Conservation (phyloP, 2,888 invertebrate species). For the Pristionchus fissidentatus region DNA sequence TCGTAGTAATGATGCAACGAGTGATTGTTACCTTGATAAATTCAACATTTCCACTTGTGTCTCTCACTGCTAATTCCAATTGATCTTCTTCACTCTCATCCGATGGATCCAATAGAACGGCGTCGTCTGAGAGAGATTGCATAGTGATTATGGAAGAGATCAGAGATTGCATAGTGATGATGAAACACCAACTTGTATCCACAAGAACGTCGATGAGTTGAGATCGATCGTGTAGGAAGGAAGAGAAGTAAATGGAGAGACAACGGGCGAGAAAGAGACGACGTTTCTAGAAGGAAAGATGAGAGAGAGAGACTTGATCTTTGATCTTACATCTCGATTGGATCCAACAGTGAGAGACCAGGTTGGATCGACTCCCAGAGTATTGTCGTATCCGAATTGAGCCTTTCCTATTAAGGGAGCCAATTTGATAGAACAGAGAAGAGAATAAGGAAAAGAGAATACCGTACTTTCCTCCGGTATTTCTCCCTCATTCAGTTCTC, state of each 20-base stretch:
- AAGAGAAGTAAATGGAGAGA: slow-evolving; percentile 44
- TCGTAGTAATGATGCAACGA: neutral
- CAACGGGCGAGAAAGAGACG: slow-evolving; percentile 29
- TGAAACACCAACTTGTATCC: neutral
- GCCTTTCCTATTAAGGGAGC: slow-evolving; percentile 25
- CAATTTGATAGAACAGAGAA: slow-evolving; percentile 2
- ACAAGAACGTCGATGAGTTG: slow-evolving; percentile 29
- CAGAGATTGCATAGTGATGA: neutral
- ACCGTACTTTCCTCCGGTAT: slow-evolving; percentile 15
- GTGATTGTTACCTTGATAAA: neutral
- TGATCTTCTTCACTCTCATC: neutral
- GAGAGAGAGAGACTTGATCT: neutral
- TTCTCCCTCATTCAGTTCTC: slow-evolving; percentile 36
- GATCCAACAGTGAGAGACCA: slow-evolving; percentile 34
- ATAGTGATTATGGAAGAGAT: neutral
- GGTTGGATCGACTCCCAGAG: slow-evolving; percentile 1
- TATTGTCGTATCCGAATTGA: slow-evolving; percentile 28
- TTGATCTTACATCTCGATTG: slow-evolving; percentile 8
- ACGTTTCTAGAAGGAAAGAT: neutral
- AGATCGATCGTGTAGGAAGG: slow-evolving; percentile 30
- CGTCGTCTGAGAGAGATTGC: slow-evolving; percentile 7
- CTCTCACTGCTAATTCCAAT: slow-evolving; percentile 13
- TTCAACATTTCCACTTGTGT: slow-evolving; percentile 15
- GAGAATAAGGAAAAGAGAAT: neutral
- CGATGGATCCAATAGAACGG: slow-evolving; percentile 2